Evolutionary conservation across 2,113 vertebrate genomes (phyloP), one percentile per base, ranked within the genome.

Genomic region (Phaethornis superciliosus): DNA sequence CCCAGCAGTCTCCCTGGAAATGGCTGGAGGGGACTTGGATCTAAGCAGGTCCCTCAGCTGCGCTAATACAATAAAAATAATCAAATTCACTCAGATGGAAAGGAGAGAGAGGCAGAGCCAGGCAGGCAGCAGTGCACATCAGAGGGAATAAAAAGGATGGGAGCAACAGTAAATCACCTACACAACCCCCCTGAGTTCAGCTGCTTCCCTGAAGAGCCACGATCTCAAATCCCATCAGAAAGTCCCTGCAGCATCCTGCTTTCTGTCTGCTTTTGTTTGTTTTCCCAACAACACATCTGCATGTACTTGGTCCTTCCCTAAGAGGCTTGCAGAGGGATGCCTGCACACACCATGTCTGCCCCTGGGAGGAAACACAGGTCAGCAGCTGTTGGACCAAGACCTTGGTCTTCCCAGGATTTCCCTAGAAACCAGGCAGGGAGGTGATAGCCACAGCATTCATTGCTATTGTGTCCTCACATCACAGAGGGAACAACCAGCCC

Each of bases 21-120:
- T 67, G 79, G 79, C 91, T 70, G 35, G 52, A 94, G 90, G 94
- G 90, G 68, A 88, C 95, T 95, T 85, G 44, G 93, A 96, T 95
- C 94, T 88, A 46, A 95, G 85, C 94, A 78, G 91, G 85, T 95
- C 91, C 91, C 85, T 94, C 89, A 91, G 90, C 88, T 86, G 82
- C 24, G 0, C 59, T 85, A 88, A 94, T 89, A 71, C 85, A 95
- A 94, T 91, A 77, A 91, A 96, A 95, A 94, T 75, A 95, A 96
- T 94, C 93, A 71, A 68, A 97, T 94, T 60, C 79, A 49, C 94
- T 81, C 4, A 2, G 83, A 90, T 85, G 91, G 91, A 91, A 96
- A 92, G 26, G 85, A 88, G 91, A 30, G 71, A 77, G 75, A 76
- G 28, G 58, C 60, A 65, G 82, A 74, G 76, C 62, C 1, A 1